Base-by-base conservation (phyloP, 2,113 vertebrate species). In the Hemichromis elongatus region DNA sequence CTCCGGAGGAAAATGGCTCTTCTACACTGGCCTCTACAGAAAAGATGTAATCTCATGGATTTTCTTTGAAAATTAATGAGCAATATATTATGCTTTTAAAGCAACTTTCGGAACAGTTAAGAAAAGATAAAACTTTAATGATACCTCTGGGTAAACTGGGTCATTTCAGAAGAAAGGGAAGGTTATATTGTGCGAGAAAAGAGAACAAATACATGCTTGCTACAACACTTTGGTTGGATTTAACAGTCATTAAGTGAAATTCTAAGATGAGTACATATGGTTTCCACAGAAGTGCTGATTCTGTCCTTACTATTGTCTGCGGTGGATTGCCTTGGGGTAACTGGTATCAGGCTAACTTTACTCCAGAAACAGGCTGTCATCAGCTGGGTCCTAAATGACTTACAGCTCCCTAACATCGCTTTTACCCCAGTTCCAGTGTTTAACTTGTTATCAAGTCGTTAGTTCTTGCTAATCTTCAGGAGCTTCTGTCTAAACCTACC, bases 391-490 rank as follows among this genome's bases (percentile, higher is more conserved):
- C 26, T 30, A 6, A 16, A 14, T 12, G 18, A 11, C 59, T 56
- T 30, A 24, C 47, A 3, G 59, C 26, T 50, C 55, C 81, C 57
- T 54, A 18, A 80, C 80, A 21, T 50, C 42, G 47, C 54, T 73
- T 86, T 84, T 68, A 81, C 84, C 59, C 85, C 40, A 80, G 54
- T 85, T 50, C 61, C 86, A 87, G 66, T 63, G n/a, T 70, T 45
- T 40, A 9, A 50, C 54, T 92, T 33, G 47, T 93, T 93, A 93
- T 78, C 61, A 80, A 81, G 83, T 77, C 19, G 35, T 93, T 90
- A 89, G 87, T 86, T 37, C 75, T 90, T 79, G 82, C 90, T 89
- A 83, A 93, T 92, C 88, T 78, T 85, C 78, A 81, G 75, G 59
- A 83, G 81, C 78, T 86, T 73, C 77, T 81, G 83, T 87, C 7